phyloP scores from a whole-genome alignment of 2,113 vertebrate genomes.

The Philantomba maxwellii region DNA sequence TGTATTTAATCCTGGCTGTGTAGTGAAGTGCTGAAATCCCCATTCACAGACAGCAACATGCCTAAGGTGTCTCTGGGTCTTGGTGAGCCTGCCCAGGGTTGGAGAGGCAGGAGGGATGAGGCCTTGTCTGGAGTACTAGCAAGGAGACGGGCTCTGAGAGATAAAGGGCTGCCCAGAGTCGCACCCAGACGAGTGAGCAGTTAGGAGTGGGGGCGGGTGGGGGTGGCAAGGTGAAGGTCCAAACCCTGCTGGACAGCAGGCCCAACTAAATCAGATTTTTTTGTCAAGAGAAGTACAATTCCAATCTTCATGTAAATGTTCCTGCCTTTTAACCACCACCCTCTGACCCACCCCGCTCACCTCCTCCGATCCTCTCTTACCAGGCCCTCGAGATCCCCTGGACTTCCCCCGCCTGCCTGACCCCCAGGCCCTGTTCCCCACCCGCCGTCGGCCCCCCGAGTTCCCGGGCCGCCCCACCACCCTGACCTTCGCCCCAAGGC shows the following conservation, averaged over 20 bases:
- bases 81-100: neutral
- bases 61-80: neutral
- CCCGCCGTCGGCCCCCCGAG: slow-evolving; percentile 74
- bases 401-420: slow-evolving; percentile 84
- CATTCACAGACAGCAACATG: neutral
- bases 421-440: slow-evolving; percentile 78
- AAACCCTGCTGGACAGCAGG: neutral
- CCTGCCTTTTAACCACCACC: neutral
- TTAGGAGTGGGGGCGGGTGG: accelerated
- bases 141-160: neutral
- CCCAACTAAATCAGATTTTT: neutral
- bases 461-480: slow-evolving; percentile 84
- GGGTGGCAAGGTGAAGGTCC: accelerated
- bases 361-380: neutral
- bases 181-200: neutral
- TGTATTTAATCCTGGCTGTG: accelerated
- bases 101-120: too few relatives aligned
- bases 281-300: neutral
- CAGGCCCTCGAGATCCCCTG: slow-evolving; percentile 79
- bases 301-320: neutral
- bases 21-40: neutral
- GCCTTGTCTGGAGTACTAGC: neutral
- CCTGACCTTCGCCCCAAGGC: slow-evolving; percentile 87
- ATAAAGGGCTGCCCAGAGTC: neutral
- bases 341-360: neutral